Conservation (phyloP, 2,113 vertebrate species). For the Podocnemis expansa region DNA sequence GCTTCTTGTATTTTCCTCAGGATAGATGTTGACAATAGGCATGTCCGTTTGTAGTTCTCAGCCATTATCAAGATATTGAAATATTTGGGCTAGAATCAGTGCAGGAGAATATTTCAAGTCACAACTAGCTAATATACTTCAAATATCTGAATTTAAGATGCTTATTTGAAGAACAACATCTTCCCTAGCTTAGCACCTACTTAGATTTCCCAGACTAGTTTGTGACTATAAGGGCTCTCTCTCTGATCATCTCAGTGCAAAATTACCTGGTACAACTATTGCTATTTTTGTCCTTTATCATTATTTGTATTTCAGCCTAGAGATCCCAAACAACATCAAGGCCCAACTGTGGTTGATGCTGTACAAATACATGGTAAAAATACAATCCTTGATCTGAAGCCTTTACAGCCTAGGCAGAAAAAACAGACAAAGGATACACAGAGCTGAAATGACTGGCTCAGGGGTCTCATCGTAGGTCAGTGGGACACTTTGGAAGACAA, state of each 20-base stretch:
- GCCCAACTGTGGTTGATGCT: neutral
- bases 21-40: accelerated
- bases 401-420: neutral
- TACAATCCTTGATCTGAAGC: neutral
- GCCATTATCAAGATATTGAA: neutral
- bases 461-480: neutral
- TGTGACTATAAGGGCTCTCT: neutral
- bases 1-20: neutral
- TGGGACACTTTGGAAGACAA: neutral
- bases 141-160: accelerated
- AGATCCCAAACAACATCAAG: neutral
- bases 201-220: constrained; percentile 30
- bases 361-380: neutral
- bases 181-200: constrained; percentile 40
- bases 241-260: neutral
- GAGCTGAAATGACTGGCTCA: neutral
- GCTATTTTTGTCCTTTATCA: neutral
- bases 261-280: constrained; percentile 8
- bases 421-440: neutral
- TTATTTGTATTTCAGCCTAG: neutral
- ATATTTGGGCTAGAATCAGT: constrained; percentile 20
- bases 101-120: neutral
- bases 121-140: neutral
- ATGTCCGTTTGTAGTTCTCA: neutral
- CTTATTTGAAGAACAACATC: neutral